phyloP scores from a whole-genome alignment of 2,888 invertebrate species.

The Cartodere bifasciata region DNA sequence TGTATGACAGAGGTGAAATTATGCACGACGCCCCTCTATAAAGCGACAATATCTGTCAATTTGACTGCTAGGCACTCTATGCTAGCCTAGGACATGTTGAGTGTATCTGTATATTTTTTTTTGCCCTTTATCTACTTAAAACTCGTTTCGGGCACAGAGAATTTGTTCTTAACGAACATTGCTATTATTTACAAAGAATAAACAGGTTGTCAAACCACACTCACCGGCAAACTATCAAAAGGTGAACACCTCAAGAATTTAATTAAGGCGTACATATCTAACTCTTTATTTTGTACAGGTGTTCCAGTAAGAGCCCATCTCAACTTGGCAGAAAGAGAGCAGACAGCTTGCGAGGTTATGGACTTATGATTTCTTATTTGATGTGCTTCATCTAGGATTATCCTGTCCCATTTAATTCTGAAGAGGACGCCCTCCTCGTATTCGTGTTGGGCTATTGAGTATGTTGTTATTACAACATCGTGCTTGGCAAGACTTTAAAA shows the following conservation, averaged over 20 bases:
- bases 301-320: constrained; percentile 90
- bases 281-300: constrained; percentile 87
- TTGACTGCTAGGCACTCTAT: too few species aligned
- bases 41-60: too few species aligned
- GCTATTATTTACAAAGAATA: too few species aligned
- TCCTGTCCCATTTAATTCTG: constrained; percentile 67
- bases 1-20: too few species aligned
- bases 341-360: constrained; percentile 57
- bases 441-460: constrained; percentile 58
- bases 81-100: too few species aligned
- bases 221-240: constrained; percentile 68
- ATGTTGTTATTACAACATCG: constrained; percentile 85
- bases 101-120: too few species aligned
- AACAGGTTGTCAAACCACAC: too few species aligned
- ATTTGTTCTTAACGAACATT: too few species aligned
- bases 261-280: constrained; percentile 65
- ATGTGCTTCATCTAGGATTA: constrained; percentile 91
- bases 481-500: constrained; percentile 49
- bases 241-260: constrained; percentile 79
- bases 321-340: constrained; percentile 44
- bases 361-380: constrained; percentile 79
- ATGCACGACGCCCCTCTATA: too few species aligned
- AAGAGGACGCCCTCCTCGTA: constrained; percentile 46
- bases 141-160: too few species aligned
- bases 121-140: too few species aligned